These are phyloP conservation scores for Drosophila percnosoma DNA, from an alignment of 2,888 invertebrate species.

Conservation along the genomic window DNA sequence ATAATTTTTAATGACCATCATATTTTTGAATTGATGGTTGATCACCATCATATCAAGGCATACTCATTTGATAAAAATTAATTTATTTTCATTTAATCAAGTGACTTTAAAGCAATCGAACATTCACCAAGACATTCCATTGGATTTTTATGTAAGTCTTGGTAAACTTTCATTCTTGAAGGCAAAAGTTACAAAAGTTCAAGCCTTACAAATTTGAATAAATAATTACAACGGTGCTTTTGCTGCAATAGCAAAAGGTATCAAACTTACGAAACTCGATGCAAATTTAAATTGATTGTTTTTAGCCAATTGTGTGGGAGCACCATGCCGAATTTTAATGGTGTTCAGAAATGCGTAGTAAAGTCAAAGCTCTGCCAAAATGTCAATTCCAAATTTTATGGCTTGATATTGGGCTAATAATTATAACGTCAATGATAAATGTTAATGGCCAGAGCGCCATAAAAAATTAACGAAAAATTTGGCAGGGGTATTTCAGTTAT, in stretches of 20 bases:
- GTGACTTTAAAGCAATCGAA: neutral
- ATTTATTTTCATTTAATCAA: neutral
- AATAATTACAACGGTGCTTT: neutral
- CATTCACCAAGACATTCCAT: neutral
- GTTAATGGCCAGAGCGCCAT: slow-evolving; percentile 53
- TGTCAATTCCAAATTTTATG: slow-evolving; percentile 64
- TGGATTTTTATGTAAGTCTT: neutral
- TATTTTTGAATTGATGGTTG: neutral
- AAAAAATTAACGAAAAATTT: slow-evolving; percentile 45
- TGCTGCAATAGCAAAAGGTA: neutral
- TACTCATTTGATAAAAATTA: neutral
- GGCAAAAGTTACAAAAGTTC: neutral
- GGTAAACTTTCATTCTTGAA: slow-evolving; percentile 15
- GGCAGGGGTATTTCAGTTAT: slow-evolving; percentile 34
- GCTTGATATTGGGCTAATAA: slow-evolving; percentile 57
- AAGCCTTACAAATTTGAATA: neutral
- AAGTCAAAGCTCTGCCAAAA: slow-evolving; percentile 16
- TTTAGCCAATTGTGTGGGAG: slow-evolving; percentile 6
- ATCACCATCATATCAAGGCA: neutral
- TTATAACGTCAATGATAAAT: slow-evolving; percentile 61
- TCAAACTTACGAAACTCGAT: neutral
- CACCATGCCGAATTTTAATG: slow-evolving; percentile 34
- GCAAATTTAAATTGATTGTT: slow-evolving; percentile 24
- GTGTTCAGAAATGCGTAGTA: slow-evolving; percentile 22
- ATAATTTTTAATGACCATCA: neutral